These are phyloP conservation scores for Pyrocephalus nanus DNA, from an alignment of 2,797 vertebrate species.

Conservation along the genomic window DNA sequence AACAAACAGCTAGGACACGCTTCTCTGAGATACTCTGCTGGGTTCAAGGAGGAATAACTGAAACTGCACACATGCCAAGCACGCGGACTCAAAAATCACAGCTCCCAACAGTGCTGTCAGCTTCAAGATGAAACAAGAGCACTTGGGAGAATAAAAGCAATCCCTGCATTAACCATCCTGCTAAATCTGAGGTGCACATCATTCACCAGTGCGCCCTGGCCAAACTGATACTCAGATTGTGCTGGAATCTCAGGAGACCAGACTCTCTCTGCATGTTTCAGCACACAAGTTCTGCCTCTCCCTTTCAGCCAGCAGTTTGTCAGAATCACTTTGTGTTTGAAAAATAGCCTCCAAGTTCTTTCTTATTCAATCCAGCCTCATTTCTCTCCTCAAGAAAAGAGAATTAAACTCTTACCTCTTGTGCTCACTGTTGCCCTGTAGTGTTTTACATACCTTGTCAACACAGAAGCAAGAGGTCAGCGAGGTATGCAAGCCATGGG, in stretches of 20 bases:
- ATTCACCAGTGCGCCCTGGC: neutral
- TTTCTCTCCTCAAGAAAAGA: neutral
- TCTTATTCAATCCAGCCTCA: neutral
- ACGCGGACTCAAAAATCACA: neutral
- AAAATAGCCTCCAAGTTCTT: neutral
- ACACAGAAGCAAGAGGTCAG: neutral
- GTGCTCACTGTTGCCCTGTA: fast-evolving
- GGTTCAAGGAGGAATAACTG: neutral
- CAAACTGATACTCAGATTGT: neutral
- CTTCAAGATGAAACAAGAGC: neutral
- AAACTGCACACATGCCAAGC: neutral
- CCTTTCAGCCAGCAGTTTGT: neutral
- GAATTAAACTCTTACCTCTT: neutral
- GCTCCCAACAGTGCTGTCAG: neutral
- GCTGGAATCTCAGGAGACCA: neutral
- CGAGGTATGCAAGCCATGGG: fast-evolving
- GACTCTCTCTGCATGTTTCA: neutral
- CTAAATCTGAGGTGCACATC: neutral
- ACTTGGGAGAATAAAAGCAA: neutral
- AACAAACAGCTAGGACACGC: slow-evolving; percentile 21
- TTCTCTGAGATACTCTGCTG: neutral
- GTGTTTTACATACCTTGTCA: neutral
- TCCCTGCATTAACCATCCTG: neutral
- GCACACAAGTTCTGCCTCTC: neutral
- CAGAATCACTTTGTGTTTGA: neutral